Conservation (phyloP, 2,797 vertebrate genomes). For the Streptopelia turtur region DNA sequence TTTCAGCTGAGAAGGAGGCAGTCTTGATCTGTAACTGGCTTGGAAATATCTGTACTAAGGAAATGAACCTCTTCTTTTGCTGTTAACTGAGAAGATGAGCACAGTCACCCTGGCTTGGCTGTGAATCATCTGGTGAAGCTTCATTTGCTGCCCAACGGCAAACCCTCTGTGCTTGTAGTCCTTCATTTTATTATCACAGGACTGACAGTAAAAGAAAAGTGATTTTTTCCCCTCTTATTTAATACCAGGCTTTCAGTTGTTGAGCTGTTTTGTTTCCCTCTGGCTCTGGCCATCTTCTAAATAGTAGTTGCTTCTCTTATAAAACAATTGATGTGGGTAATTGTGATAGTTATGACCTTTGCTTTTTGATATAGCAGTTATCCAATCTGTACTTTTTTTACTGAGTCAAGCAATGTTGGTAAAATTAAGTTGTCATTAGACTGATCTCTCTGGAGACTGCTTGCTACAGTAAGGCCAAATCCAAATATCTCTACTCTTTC, state of each 20-base stretch:
- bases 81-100: neutral
- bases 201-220: constrained; percentile 2
- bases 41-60: neutral
- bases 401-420: constrained; percentile 19
- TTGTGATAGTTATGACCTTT: constrained; percentile 63
- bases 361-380: constrained; percentile 63
- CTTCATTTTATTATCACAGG: constrained; percentile 15
- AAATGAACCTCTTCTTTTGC: neutral
- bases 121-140: constrained; percentile 8
- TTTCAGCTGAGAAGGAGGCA: neutral
- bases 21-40: neutral
- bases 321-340: constrained; percentile 61
- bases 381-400: constrained; percentile 47
- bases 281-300: constrained; percentile 58
- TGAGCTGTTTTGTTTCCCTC: constrained; percentile 65
- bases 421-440: constrained; percentile 17
- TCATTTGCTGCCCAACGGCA: constrained; percentile 14
- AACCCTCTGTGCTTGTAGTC: constrained; percentile 21
- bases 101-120: neutral
- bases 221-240: constrained; percentile 12
- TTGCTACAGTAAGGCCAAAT: neutral
- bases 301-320: constrained; percentile 61
- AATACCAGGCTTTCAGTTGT: constrained; percentile 38
- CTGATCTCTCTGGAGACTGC: neutral
- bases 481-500: neutral